Percentiles rank a stretch among this genome's conserved stretches.
These are phyloP conservation scores for Eristalis pertinax DNA, from an alignment of 2,888 invertebrate species.

Conservation along the genomic window DNA sequence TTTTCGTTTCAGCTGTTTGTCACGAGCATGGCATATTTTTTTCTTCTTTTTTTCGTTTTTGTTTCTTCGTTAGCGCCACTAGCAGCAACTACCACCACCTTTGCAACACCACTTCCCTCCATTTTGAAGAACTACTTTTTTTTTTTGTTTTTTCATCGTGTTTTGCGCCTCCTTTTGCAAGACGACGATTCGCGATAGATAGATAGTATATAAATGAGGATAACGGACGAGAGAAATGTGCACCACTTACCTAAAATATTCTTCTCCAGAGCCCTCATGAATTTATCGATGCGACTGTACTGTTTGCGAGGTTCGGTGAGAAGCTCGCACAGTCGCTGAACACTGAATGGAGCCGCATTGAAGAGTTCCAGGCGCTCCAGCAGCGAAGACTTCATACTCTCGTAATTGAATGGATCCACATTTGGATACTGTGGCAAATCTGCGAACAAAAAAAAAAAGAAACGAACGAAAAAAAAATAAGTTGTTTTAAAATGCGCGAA, in stretches of 20 bases:
- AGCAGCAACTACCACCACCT: slow-evolving; percentile 16
- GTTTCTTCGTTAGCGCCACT: slow-evolving; percentile 27
- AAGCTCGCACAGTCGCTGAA: slow-evolving; percentile 97
- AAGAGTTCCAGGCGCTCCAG: slow-evolving; percentile 92
- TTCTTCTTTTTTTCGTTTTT: slow-evolving; percentile 30
- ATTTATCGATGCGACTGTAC: slow-evolving; percentile 97
- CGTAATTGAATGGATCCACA: slow-evolving; percentile 94
- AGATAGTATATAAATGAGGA: background rate
- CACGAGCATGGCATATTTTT: slow-evolving; percentile 3
- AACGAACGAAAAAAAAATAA: slow-evolving; percentile 17
- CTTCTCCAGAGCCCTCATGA: slow-evolving; percentile 98
- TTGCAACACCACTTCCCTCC: slow-evolving; percentile 41
- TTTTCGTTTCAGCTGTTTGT: slow-evolving; percentile 62
- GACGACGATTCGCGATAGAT: slow-evolving; percentile 3
- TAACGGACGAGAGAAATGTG: slow-evolving; percentile 30
- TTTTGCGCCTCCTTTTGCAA: background rate
- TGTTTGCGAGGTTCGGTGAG: slow-evolving; percentile 95
- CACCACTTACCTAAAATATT: slow-evolving; percentile 85
- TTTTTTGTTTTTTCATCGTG: no score
- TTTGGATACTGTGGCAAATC: slow-evolving; percentile 94
- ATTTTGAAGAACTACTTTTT: slow-evolving; percentile 28
- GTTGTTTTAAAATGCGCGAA: background rate
- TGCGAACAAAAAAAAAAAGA: slow-evolving; percentile 75
- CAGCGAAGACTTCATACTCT: slow-evolving; percentile 91
- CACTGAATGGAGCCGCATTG: slow-evolving; percentile 95